phyloP scores from a whole-genome alignment of 2,888 invertebrate species.

The Acheta domesticus region DNA sequence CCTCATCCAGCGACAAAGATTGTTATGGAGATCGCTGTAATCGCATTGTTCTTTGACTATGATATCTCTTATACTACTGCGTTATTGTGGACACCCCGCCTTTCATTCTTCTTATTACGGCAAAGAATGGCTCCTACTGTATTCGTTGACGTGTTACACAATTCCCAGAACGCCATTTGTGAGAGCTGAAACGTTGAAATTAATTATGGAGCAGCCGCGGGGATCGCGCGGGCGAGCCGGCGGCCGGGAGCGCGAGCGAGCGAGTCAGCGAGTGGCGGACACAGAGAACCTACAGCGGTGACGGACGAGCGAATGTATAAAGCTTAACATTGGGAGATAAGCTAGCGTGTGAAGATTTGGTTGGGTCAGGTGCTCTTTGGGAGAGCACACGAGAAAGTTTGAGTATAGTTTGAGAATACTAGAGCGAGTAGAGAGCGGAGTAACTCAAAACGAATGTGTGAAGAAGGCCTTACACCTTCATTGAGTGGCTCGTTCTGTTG shows the following conservation, averaged over 20 bases:
- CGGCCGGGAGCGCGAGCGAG: not conserved
- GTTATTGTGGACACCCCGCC: not conserved
- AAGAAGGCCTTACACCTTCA: no score
- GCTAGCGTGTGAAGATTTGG: no score
- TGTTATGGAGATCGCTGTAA: not conserved
- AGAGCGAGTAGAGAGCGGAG: no score
- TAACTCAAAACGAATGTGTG: no score
- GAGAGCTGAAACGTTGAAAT: conserved; percentile 18
- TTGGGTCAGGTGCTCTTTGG: no score
- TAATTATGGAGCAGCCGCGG: not conserved
- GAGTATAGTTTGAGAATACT: no score
- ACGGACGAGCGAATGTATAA: not conserved
- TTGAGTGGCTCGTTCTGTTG: no score
- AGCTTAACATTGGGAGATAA: no score
- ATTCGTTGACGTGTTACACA: conserved; percentile 18
- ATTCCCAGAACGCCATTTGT: not conserved
- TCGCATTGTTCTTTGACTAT: conserved; percentile 2
- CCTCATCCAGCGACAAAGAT: conserved; percentile 7
- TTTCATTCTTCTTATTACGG: not conserved
- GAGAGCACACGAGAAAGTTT: no score
- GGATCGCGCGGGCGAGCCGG: not conserved
- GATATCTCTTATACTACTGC: conserved; percentile 7
- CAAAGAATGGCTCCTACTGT: conserved; percentile 1
- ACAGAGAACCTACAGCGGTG: not conserved
- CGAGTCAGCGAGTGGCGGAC: not conserved